Base-by-base conservation (phyloP, 2,113 vertebrate genomes). In the Cyphotilapia sp. region DNA sequence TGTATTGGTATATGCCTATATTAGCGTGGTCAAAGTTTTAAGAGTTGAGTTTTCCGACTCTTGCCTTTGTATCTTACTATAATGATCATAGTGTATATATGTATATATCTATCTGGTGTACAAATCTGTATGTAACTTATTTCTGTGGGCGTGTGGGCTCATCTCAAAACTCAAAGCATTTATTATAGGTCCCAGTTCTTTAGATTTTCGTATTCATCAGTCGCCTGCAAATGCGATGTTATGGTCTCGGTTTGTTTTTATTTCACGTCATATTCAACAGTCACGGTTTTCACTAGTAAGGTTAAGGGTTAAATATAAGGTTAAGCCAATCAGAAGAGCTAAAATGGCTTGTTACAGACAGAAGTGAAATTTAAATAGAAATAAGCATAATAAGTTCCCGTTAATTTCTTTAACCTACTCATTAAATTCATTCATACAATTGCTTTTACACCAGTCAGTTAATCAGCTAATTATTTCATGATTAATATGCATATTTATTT, bases 191-290 rank as follows among this genome's bases (percentile, higher is more conserved):
- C 29, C 59, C 5, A 33, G 29, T 35, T 63, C 59, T 38, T 22
- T 66, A n/a, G 17, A 38, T 66, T 12, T n/a, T 66, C 0, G 0
- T 35, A 66, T 35, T 63, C 6, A 12, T n/a, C 3, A 12, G 10
- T 35, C 1, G 0, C 4, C 11, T 22, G 33, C 61, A 66, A 66
- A 66, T 66, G 33, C 19, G 3, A 66, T 38, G 19, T 38, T 38
- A 35, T n/a, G 31, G 9, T 35, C 17, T 66, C 3, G 1, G 17
- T n/a, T 66, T 66, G 17, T 38, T 10, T 35, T 35, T 66, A 5
- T 38, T 66, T 66, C 10, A 38, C 10, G 1, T n/a, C 31, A 0
- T 66, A 38, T 66, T 66, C 31, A 40, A 69, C 19, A 3, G 33
- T 40, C 63, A 40, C 7, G 2, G 7, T 40, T 69, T 69, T 69